Base-by-base conservation (phyloP, 2,797 vertebrate genomes). In the Poeciliopsis paucimaculata region DNA sequence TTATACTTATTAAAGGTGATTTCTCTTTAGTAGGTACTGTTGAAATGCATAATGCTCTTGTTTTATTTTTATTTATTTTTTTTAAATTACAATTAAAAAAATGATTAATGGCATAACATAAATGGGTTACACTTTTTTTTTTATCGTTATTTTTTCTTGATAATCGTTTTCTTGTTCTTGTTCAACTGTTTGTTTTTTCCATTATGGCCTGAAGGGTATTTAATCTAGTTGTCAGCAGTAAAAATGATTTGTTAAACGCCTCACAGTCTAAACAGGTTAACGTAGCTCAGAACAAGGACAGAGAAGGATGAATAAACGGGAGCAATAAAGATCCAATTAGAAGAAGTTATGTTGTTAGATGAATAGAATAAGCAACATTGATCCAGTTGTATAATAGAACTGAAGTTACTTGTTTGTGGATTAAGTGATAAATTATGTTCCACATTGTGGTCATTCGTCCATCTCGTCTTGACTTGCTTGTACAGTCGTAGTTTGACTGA, bases 221-320 rank as follows among this genome's bases (percentile, higher is more conserved):
- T 26, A 36, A 51, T 46, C 9, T 36, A 53, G 28, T 49, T 76
- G 28, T 62, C 57, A 76, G 31, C 23, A 49, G 75, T 76, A 66
- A 76, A 66, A 66, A 23, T 34, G 41, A 47, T 76, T 76, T 36
- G 43, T 36, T 73, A 36, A 31, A 64, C 5, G 66, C 45, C 46
- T 49, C 11, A 28, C 31, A 28, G 39, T 20, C 26, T 39, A 68
- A 77, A 53, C 36, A 70, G 70, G 26, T 57, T 28, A 78, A 60
- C 20, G 39, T 60, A 43, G 68, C 41, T 57, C n/a, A 60, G 51
- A 77, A 70, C 62, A 70, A 34, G 62, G 49, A 68, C 34, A 13
- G 41, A 34, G 39, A 43, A 45, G 13, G 51, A 57, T 68, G 46
- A 60, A 55, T 26, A 51, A 28, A 36, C 53, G 18, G 68, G 28